Conservation (phyloP, 2,888 invertebrate genomes). For the Hermaeophaga mercurialis region DNA sequence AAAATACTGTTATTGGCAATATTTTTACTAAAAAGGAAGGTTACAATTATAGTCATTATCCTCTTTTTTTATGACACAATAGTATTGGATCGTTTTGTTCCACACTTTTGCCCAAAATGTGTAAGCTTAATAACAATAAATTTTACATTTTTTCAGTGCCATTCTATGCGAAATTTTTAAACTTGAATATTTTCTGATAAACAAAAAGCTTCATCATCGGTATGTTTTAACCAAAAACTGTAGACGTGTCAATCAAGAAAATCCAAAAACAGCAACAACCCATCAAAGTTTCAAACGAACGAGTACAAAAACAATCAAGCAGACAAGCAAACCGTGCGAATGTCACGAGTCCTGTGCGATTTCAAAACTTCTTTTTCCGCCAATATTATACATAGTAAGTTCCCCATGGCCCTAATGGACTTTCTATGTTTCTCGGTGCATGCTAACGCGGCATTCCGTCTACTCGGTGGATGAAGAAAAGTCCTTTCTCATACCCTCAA, state of each 20-base stretch:
- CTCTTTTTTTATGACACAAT: too few relatives aligned
- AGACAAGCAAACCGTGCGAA: conserved; percentile 11
- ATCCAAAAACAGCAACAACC: conserved; percentile 4
- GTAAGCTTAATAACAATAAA: too few relatives aligned
- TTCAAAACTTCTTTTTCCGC: conserved; percentile 34
- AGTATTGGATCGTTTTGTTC: too few relatives aligned
- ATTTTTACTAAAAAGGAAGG: too few relatives aligned
- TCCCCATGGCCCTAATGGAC: conserved; percentile 57
- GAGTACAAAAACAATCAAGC: conserved; percentile 13
- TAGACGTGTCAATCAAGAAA: neutral
- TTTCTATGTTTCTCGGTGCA: conserved; percentile 56
- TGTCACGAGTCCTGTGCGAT: conserved; percentile 11
- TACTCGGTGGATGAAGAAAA: conserved; percentile 45
- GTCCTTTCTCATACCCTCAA: conserved; percentile 20
- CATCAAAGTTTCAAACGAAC: conserved; percentile 7
- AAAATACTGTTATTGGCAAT: too few relatives aligned
- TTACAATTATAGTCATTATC: too few relatives aligned
- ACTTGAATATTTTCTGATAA: neutral
- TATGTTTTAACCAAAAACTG: neutral
- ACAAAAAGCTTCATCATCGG: neutral
- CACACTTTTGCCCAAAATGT: too few relatives aligned
- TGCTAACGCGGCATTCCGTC: conserved; percentile 35
- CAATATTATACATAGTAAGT: conserved; percentile 40
- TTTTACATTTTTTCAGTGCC: too few relatives aligned
- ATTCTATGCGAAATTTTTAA: too few relatives aligned